These are phyloP conservation scores for Pararge aegeria DNA, from an alignment of 1,140 invertebrate species.

Conservation along the genomic window DNA sequence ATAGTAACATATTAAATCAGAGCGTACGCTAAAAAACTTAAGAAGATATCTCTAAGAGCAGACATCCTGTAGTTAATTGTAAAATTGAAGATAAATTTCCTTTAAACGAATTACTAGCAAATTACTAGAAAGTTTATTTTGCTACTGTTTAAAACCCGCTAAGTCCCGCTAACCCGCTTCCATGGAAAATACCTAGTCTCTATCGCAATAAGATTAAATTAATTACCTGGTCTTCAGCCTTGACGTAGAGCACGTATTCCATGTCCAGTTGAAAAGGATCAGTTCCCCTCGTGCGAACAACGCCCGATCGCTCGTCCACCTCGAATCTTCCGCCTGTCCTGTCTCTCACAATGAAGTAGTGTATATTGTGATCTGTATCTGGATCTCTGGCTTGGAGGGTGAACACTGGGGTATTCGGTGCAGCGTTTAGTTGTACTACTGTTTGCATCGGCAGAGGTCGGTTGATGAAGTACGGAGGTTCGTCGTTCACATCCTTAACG, in stretches of 20 bases:
- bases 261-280: constrained; percentile 96
- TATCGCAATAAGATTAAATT: too few relatives aligned
- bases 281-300: constrained; percentile 93
- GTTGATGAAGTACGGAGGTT: constrained; percentile 97
- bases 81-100: too few relatives aligned
- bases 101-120: too few relatives aligned
- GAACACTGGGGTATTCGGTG: constrained; percentile 96
- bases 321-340: constrained; percentile 90
- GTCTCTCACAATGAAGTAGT: constrained; percentile 96
- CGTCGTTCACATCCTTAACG: constrained; percentile 97
- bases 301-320: constrained; percentile 95
- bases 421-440: constrained; percentile 95
- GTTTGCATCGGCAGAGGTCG: constrained; percentile 97
- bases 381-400: constrained; percentile 96
- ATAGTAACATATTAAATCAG: too few relatives aligned
- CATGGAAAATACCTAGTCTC: too few relatives aligned
- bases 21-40: too few relatives aligned
- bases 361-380: constrained; percentile 96
- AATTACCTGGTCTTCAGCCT: constrained; percentile 92
- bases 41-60: too few relatives aligned
- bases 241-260: constrained; percentile 97
- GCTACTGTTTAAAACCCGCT: too few relatives aligned
- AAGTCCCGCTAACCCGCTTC: too few relatives aligned
- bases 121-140: too few relatives aligned
- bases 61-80: too few relatives aligned